Conservation (phyloP, 2,888 invertebrate genomes). For the Campoletis raptor region DNA sequence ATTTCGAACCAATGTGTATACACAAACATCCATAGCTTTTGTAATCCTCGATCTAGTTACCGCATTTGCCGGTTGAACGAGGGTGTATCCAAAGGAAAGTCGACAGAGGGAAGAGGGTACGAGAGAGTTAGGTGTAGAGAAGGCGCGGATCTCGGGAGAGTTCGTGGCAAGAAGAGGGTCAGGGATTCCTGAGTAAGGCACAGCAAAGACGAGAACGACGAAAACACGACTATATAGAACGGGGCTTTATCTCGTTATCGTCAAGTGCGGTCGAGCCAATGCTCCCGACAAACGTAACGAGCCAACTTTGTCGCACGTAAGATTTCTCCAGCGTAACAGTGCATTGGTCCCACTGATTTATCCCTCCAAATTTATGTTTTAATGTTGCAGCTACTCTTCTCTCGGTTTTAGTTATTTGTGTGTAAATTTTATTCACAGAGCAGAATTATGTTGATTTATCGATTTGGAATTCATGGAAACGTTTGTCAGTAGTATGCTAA, state of each 20-base stretch:
- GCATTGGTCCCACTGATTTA: slow-evolving; percentile 46
- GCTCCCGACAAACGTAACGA: slow-evolving; percentile 75
- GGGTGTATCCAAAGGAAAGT: slow-evolving; percentile 50
- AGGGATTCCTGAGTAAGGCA: slow-evolving; percentile 65
- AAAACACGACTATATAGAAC: slow-evolving; percentile 54
- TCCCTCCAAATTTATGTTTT: slow-evolving; percentile 60
- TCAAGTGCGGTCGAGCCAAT: slow-evolving; percentile 70
- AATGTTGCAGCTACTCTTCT: slow-evolving; percentile 25
- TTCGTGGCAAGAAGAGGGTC: slow-evolving; percentile 32
- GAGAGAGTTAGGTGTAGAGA: slow-evolving; percentile 25
- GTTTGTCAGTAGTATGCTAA: not conserved
- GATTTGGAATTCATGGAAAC: not conserved
- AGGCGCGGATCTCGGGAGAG: slow-evolving; percentile 16
- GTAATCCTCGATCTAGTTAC: slow-evolving; percentile 58
- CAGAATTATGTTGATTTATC: not conserved
- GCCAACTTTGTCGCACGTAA: slow-evolving; percentile 70
- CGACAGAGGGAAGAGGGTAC: slow-evolving; percentile 29
- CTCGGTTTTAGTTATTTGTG: not conserved
- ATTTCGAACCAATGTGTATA: not conserved
- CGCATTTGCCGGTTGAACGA: slow-evolving; percentile 45
- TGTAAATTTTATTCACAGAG: slow-evolving; percentile 20
- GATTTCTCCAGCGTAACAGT: slow-evolving; percentile 60
- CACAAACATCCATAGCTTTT: slow-evolving; percentile 4
- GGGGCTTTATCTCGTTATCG: slow-evolving; percentile 76
- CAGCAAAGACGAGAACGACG: slow-evolving; percentile 69